Percentiles rank a stretch among this genome's conserved stretches.
Evolutionary conservation across 1,140 invertebrate genomes (phyloP).

Genomic region (Diplogasteroides magnus): DNA sequence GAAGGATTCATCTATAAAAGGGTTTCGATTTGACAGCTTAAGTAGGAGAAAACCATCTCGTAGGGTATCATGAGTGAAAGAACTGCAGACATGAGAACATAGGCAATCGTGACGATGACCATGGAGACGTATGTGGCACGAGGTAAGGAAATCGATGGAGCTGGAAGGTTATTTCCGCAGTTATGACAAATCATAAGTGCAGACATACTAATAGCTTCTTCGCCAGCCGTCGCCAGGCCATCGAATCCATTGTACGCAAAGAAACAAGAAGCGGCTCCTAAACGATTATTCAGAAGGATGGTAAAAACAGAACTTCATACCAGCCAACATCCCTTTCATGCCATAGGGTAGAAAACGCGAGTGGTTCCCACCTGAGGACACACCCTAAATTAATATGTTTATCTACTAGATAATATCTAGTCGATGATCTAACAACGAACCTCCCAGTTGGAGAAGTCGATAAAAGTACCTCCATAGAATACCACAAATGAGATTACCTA

Average conservation of each 20-base stretch:
- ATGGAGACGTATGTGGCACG: slow-evolving; percentile 74
- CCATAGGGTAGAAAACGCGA: slow-evolving; percentile 73
- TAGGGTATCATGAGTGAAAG: slow-evolving; percentile 78
- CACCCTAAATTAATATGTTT: not conserved
- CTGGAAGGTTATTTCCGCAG: slow-evolving; percentile 40
- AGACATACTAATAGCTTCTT: slow-evolving; percentile 32
- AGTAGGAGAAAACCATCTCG: slow-evolving; percentile 10
- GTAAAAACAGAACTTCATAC: not conserved
- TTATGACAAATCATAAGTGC: not conserved
- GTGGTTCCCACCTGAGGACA: not conserved
- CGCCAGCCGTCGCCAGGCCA: slow-evolving; percentile 73
- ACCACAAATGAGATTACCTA: slow-evolving; percentile 70
- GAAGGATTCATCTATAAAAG: slow-evolving; percentile 63
- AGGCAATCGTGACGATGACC: slow-evolving; percentile 71
- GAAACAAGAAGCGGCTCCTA: slow-evolving; percentile 78
- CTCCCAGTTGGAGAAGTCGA: slow-evolving; percentile 59
- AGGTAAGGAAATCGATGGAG: slow-evolving; percentile 73
- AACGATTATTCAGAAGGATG: not conserved
- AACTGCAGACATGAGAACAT: slow-evolving; percentile 75
- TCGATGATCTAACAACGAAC: not conserved
- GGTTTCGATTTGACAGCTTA: not conserved
- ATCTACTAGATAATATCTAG: not conserved
- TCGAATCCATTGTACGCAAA: slow-evolving; percentile 86
- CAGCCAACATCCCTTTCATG: slow-evolving; percentile 66
- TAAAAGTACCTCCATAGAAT: slow-evolving; percentile 68